phyloP scores from a whole-genome alignment of 2,113 vertebrate genomes.

The Cyphomyrus discorhynchus region DNA sequence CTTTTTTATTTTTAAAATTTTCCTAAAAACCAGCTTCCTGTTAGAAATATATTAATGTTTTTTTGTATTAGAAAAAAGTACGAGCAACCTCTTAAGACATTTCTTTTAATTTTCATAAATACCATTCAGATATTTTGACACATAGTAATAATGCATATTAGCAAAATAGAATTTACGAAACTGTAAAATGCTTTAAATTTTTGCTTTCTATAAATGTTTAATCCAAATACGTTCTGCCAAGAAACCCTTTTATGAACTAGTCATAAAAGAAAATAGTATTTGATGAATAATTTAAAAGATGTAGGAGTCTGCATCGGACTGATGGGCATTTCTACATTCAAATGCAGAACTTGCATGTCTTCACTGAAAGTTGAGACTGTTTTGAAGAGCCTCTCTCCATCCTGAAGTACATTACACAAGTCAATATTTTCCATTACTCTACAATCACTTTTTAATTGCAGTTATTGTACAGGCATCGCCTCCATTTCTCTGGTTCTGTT shows the following conservation, averaged over 20 bases:
- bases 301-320: constrained; percentile 52
- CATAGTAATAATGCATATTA: constrained; percentile 75
- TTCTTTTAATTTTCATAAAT: constrained; percentile 70
- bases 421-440: constrained; percentile 51
- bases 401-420: constrained; percentile 63
- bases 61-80: constrained; percentile 68
- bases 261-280: constrained; percentile 50
- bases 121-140: constrained; percentile 73
- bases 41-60: constrained; percentile 76
- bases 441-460: constrained; percentile 15
- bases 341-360: constrained; percentile 58
- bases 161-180: constrained; percentile 75
- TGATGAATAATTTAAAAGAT: constrained; percentile 47
- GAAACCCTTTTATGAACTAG: constrained; percentile 50
- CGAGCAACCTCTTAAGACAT: constrained; percentile 71
- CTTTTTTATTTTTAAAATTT: constrained; percentile 63
- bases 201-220: constrained; percentile 67
- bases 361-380: constrained; percentile 29
- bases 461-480: constrained; percentile 12
- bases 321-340: constrained; percentile 64
- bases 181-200: constrained; percentile 55
- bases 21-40: constrained; percentile 69
- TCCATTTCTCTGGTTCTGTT: constrained; percentile 6
- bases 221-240: constrained; percentile 58
- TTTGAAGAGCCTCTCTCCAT: constrained; percentile 42